Evolutionary conservation across 2,888 invertebrate genomes (phyloP), one percentile per base, ranked within the genome.

Genomic region (Chromoteleia sp.): DNA sequence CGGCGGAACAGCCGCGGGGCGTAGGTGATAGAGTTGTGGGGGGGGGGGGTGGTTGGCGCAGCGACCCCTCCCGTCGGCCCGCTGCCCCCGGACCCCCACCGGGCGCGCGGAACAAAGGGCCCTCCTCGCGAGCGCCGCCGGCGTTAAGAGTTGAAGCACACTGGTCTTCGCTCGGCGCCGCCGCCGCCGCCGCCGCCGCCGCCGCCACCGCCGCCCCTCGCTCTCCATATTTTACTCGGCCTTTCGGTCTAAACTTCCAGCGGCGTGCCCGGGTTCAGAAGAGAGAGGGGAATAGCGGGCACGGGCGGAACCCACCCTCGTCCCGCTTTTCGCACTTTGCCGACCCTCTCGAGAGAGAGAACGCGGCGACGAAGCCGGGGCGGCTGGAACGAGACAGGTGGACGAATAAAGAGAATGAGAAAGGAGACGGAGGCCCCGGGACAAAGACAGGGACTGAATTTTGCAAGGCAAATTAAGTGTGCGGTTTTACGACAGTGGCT

Each of bases 401-500:
- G 39, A 67, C 39, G 80, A 50, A 54, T 59, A 80, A 81, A 76
- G 71, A 61, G 74, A 74, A 70, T 45, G 45, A 33, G 58, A 54
- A 67, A 76, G 63, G 58, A 50, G 76, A 56, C 45, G 45, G 70
- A 19, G 59, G 58, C 58, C 45, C 45, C 30, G 71, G 58, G 77
- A 68, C 77, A 61, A 70, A 82, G 68, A 78, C 70, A 58, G 75
- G 71, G 86, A 86, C 87, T 89, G 88, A 89, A 90, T 90, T 91
- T 91, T 91, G 90, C 91, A 91, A 91, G 89, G 90, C 91, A 91
- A 91, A 91, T 91, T 91, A 91, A 91, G 91, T 90, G 90, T 89
- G 90, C 88, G 90, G 91, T 90, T 91, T 90, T 90, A 89, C 90
- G 90, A 89, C 89, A 86, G 87, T 86, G 88, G 89, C 86, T 87